Conservation (phyloP, 2,113 vertebrate species). For the Gasterosteus aculeatus region DNA sequence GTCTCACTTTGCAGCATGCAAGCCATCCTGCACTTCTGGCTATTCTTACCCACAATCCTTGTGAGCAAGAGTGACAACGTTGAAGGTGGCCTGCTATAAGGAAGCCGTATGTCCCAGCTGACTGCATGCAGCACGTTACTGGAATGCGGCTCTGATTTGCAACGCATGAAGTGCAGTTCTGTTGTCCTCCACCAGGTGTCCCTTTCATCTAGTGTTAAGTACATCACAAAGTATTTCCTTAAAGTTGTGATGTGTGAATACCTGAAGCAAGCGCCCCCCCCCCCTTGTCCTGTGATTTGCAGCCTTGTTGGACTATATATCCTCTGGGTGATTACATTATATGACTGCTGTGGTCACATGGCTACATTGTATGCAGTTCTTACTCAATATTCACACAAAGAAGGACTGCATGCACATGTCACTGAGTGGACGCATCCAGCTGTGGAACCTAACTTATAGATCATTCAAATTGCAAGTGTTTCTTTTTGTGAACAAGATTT, state of each 20-base stretch:
- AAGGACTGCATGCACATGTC: neutral
- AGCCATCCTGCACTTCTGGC: neutral
- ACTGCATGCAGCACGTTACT: neutral
- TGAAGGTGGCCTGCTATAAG: neutral
- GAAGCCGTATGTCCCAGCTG: neutral
- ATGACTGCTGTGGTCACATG: neutral
- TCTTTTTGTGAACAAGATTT: neutral
- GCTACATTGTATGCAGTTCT: neutral
- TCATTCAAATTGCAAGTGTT: neutral
- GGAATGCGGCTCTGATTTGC: neutral
- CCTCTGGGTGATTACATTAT: neutral
- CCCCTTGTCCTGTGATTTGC: neutral
- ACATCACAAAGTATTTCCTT: neutral
- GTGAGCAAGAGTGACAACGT: neutral
- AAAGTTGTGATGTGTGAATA: neutral
- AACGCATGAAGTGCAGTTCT: no score
- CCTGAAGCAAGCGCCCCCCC: no score
- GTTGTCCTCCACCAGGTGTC: conserved; percentile 48
- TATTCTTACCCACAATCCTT: neutral
- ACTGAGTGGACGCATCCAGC: neutral
- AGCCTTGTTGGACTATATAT: neutral
- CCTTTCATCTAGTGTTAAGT: neutral
- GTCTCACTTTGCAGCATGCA: neutral
- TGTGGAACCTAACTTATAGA: neutral
- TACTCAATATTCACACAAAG: neutral